A percentile compares a stretch with the other conserved stretches of the same genome.
Conservation (phyloP, 2,797 vertebrate species). For the Coreius guichenoti region DNA sequence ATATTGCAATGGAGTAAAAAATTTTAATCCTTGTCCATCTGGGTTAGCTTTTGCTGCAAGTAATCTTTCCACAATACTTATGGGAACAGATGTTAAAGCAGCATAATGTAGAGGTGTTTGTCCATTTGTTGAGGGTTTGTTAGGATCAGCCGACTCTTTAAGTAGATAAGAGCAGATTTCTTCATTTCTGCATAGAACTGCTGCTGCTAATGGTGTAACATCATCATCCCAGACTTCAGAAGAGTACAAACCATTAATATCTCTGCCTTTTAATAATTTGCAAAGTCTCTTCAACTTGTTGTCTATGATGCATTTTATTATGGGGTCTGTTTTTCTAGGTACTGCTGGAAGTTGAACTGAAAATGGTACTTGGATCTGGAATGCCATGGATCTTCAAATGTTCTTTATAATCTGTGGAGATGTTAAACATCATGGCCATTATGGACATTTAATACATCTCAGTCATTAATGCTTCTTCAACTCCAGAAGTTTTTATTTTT, state of each 20-base stretch:
- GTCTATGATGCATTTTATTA: conserved; percentile 57
- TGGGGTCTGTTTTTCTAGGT: conserved; percentile 52
- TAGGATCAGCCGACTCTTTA: conserved; percentile 39
- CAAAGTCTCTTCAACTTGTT: not conserved
- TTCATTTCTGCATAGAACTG: conserved; percentile 50
- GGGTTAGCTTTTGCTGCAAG: conserved; percentile 61
- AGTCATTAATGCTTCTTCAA: too few species aligned
- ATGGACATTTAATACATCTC: too few species aligned
- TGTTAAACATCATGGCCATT: too few species aligned
- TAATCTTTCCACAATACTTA: conserved; percentile 55
- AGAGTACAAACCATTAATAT: conserved; percentile 60
- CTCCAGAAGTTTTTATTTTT: not conserved
- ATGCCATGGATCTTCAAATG: conserved; percentile 37
- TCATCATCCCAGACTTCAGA: conserved; percentile 39
- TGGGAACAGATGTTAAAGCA: not conserved
- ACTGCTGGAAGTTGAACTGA: not conserved
- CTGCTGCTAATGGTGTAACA: conserved; percentile 64
- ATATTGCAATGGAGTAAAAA: conserved; percentile 45
- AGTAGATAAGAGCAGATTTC: conserved; percentile 60
- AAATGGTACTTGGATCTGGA: not conserved
- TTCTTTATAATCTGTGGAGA: not conserved
- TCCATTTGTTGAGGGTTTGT: rapidly evolving
- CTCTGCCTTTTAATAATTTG: not conserved
- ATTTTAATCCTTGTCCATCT: not conserved
- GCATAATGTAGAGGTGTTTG: conserved; percentile 61